These are phyloP conservation scores for Dolichotis patagonum DNA, from an alignment of 2,113 vertebrate species.

Conservation along the genomic window DNA sequence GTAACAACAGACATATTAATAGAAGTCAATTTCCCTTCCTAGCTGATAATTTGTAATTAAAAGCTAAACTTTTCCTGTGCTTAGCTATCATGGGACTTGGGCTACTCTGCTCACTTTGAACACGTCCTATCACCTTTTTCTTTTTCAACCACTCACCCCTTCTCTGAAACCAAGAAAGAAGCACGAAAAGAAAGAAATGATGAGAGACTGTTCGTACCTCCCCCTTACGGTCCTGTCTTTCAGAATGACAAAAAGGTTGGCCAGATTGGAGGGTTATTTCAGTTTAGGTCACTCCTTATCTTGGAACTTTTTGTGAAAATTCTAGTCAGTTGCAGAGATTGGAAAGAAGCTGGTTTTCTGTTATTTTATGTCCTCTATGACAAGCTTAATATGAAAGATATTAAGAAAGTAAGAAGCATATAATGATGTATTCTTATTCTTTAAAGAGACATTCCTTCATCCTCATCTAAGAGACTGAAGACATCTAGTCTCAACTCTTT, in stretches of 20 bases:
- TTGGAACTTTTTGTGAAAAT: not conserved
- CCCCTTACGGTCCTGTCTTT: not conserved
- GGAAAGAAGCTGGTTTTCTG: not conserved
- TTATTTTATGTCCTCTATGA: conserved; percentile 3
- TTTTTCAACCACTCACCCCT: not conserved
- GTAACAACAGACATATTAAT: not conserved
- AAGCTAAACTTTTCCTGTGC: not conserved
- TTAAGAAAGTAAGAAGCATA: not conserved
- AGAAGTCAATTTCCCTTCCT: not conserved
- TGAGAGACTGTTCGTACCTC: not conserved
- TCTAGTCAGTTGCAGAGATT: conserved; percentile 2
- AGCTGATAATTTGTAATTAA: not conserved
- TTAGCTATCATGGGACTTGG: not conserved
- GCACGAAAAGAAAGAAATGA: not conserved
- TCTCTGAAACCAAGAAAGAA: not conserved
- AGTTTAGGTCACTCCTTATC: not conserved
- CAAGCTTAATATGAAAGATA: conserved; percentile 23
- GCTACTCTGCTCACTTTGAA: not conserved
- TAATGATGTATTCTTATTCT: not conserved
- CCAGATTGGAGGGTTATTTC: not conserved
- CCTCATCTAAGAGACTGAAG: not conserved
- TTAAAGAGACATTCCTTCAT: not conserved
- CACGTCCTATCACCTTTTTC: not conserved
- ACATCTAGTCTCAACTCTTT: not conserved
- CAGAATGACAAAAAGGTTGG: not conserved